Conservation (phyloP, 1,140 invertebrate genomes). For the Saccostrea glomerata region DNA sequence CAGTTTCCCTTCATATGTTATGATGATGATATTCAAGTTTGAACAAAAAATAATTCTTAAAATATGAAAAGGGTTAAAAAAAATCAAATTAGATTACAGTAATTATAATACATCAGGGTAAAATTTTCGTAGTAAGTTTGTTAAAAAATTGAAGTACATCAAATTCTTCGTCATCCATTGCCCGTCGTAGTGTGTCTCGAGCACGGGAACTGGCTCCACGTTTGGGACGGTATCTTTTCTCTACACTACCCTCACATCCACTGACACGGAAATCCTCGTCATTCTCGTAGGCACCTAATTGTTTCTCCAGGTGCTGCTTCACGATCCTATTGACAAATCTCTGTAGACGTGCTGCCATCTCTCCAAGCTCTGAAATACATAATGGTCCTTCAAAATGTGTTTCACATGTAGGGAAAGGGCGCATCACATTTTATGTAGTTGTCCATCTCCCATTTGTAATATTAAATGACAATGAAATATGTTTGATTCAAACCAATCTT, state of each 20-base stretch:
- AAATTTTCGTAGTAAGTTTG: no score
- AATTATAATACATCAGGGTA: no score
- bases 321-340: constrained; percentile 45
- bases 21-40: no score
- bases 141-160: constrained; percentile 28
- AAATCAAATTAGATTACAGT: no score
- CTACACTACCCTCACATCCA: background rate
- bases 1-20: no score
- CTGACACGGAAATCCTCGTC: constrained; percentile 53
- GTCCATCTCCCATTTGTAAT: no score
- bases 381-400: background rate
- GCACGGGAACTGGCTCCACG: constrained; percentile 54
- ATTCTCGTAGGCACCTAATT: constrained; percentile 30
- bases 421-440: no score
- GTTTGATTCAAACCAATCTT: no score
- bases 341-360: constrained; percentile 51
- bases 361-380: constrained; percentile 53
- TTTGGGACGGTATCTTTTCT: constrained; percentile 51
- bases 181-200: constrained; percentile 49
- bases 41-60: no score
- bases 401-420: background rate
- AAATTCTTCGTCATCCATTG: constrained; percentile 56
- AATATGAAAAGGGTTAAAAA: no score
- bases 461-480: no score
- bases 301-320: constrained; percentile 43